These are phyloP conservation scores for Drosophila ambigua DNA, from an alignment of 1,140 invertebrate species.

Conservation along the genomic window DNA sequence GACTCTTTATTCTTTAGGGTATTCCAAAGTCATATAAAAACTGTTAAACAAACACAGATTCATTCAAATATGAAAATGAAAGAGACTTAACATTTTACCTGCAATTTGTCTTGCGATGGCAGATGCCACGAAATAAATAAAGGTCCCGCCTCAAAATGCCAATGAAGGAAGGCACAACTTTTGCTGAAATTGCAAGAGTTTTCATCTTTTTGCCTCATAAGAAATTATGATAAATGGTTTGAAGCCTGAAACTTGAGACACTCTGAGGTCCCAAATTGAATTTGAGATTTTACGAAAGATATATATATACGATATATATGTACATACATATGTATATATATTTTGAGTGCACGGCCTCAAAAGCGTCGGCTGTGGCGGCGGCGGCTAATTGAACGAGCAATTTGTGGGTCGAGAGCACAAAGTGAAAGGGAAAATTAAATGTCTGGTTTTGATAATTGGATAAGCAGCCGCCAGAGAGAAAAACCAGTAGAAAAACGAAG, in stretches of 20 bases:
- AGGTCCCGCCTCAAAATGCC: constrained; percentile 11
- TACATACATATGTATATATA: neutral
- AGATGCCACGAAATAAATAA: constrained; percentile 29
- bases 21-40: constrained; percentile 7
- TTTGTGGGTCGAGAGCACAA: constrained; percentile 27
- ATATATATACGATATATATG: neutral
- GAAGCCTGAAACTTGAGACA: constrained; percentile 48
- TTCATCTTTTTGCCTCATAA: constrained; percentile 20
- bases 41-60: constrained; percentile 36
- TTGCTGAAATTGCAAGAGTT: constrained; percentile 60
- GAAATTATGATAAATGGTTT: constrained; percentile 76
- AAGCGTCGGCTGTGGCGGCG: constrained; percentile 41
- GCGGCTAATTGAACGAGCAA: constrained; percentile 60
- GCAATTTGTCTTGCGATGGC: constrained; percentile 70
- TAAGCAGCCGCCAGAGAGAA: constrained; percentile 45
- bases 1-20: too few relatives aligned
- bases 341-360: constrained; percentile 51
- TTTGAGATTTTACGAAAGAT: constrained; percentile 21
- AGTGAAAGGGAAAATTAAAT: constrained; percentile 67
- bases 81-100: constrained; percentile 63
- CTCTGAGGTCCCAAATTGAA: constrained; percentile 42
- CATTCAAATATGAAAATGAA: constrained; percentile 47
- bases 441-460: constrained; percentile 63
- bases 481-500: neutral
- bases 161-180: constrained; percentile 33